Base-by-base conservation (phyloP, 1,140 invertebrate species). In the Meteorus sp. region DNA sequence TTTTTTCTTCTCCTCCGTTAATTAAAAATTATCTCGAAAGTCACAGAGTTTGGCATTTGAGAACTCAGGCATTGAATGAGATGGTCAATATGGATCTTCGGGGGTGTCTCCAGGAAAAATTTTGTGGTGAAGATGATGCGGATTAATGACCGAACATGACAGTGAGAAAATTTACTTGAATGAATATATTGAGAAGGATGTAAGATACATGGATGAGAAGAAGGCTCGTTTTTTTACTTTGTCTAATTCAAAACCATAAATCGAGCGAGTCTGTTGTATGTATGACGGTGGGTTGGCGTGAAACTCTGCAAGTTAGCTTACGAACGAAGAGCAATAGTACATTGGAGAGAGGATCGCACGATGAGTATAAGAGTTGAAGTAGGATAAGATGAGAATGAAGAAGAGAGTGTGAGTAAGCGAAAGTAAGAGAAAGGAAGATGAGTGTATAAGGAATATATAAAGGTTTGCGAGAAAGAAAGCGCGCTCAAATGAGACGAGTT, bases 211-310 rank as follows among this genome's bases (percentile, higher is more conserved):
- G n/a, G n/a, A n/a, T n/a, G n/a, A n/a, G n/a, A n/a, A n/a, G n/a
- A n/a, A n/a, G n/a, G n/a, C n/a, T n/a, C 69, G 69, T 72, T 65
- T 70, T 72, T 68, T 74, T 75, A 70, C 74, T 71, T 65, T 62
- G 73, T 77, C 74, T 78, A 77, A 77, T 78, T 76, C 76, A 76
- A 77, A 77, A 78, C 74, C 73, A 78, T 78, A 78, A 78, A 78
- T 78, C 74, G 74, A 74, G 76, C 71, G 74, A 69, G 75, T 77
- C 76, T 76, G 76, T 72, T 77, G 74, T 75, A 73, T 76, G 76
- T 77, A 75, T 75, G 74, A 76, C 72, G 74, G 72, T 69, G 67
- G 69, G 64, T 60, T 74, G 69, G 71, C 39, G 44, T 66, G 67
- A 67, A 71, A 75, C 71, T 69, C 71, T 68, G 68, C 67, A 56